Evolutionary conservation across 2,113 vertebrate genomes (phyloP).

Genomic region (Erythrolamprus reginae): DNA sequence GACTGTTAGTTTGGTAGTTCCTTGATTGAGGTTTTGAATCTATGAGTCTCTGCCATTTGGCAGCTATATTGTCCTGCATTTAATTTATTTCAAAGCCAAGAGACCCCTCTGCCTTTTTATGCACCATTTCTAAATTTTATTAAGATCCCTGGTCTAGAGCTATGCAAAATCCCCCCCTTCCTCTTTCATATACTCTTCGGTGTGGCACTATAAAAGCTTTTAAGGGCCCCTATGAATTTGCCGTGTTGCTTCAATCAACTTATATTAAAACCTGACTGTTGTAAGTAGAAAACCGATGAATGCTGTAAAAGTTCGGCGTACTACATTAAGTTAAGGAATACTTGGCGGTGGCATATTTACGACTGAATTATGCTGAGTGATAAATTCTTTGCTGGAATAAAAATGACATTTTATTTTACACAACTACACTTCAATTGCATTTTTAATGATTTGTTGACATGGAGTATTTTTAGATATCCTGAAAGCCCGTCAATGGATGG

Average conservation of each 20-base stretch:
- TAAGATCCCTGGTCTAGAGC: conserved; percentile 56
- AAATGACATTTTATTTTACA: conserved; percentile 44
- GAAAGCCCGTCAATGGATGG: conserved; percentile 64
- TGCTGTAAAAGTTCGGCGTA: conserved; percentile 43
- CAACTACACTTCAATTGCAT: conserved; percentile 56
- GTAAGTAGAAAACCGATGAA: conserved; percentile 61
- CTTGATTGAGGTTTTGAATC: not conserved
- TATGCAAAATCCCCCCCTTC: conserved; percentile 48
- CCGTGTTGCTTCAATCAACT: conserved; percentile 53
- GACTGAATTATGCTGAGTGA: conserved; percentile 51
- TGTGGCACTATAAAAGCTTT: conserved; percentile 64
- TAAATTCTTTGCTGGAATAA: conserved; percentile 42
- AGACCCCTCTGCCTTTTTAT: conserved; percentile 37
- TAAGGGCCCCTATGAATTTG: conserved; percentile 64
- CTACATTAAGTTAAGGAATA: conserved; percentile 58
- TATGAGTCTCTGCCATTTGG: not conserved
- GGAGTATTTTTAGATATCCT: conserved; percentile 65
- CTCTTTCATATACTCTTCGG: conserved; percentile 53
- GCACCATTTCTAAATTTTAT: conserved; percentile 52
- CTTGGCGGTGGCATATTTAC: conserved; percentile 59
- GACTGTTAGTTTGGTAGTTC: not conserved
- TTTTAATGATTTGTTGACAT: conserved; percentile 67
- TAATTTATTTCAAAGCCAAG: conserved; percentile 41
- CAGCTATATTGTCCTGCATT: not conserved
- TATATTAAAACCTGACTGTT: conserved; percentile 62